A percentile compares a stretch with the other conserved stretches of the same genome.
Evolutionary conservation across 2,113 vertebrate genomes (phyloP).

Genomic region (Rhea americana): DNA sequence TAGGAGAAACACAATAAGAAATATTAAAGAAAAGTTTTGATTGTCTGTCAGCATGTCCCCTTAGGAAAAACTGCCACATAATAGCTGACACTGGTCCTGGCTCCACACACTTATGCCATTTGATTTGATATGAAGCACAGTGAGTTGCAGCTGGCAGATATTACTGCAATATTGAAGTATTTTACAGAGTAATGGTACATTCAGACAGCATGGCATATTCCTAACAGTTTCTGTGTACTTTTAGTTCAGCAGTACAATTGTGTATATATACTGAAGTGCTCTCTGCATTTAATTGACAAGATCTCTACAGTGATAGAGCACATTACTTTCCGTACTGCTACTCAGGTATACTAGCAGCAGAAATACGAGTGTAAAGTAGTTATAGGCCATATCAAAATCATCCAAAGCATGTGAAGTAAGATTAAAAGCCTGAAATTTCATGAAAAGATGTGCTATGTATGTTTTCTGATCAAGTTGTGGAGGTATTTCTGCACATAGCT

Average conservation of each 20-base stretch:
- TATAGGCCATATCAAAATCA: background rate
- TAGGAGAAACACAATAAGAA: conserved; percentile 53
- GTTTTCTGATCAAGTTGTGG: background rate
- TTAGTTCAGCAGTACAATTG: background rate
- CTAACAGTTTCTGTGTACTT: background rate
- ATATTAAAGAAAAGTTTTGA: conserved; percentile 70
- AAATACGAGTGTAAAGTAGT: conserved; percentile 7
- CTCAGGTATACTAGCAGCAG: background rate
- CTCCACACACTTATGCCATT: conserved; percentile 18
- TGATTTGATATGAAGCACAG: conserved; percentile 54
- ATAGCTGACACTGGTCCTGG: conserved; percentile 48
- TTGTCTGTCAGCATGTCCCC: conserved; percentile 56
- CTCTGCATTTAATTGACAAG: conserved; percentile 42
- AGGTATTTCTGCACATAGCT: background rate
- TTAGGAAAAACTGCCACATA: conserved; percentile 63
- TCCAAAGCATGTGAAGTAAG: background rate
- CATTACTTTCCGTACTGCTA: background rate
- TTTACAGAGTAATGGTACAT: conserved; percentile 21
- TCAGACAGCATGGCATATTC: background rate
- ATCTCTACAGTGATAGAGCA: background rate
- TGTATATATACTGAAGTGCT: background rate
- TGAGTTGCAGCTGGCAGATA: conserved; percentile 58
- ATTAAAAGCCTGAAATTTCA: background rate
- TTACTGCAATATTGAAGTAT: conserved; percentile 60
- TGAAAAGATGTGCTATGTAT: background rate